phyloP scores from a whole-genome alignment of 2,113 vertebrate genomes.

The Pimephales promelas region DNA sequence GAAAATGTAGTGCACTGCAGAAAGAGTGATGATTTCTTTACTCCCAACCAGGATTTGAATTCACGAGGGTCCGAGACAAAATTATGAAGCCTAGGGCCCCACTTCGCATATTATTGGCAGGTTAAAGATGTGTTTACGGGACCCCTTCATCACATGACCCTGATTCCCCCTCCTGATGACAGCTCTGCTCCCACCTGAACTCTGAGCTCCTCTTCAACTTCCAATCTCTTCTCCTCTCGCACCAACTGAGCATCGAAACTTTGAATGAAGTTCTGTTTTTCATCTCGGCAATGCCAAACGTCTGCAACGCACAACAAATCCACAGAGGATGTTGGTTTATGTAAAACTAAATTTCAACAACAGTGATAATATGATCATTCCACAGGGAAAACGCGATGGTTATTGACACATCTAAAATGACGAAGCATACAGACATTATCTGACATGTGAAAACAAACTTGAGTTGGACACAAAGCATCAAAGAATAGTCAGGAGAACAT shows the following conservation, averaged over 20 bases:
- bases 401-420: neutral
- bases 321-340: conserved; percentile 4
- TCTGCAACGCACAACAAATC: conserved; percentile 63
- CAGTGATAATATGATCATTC: neutral
- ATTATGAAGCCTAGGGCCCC: conserved; percentile 13
- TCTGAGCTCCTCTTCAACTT: conserved; percentile 83
- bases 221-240: conserved; percentile 77
- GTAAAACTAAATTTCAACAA: neutral
- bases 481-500: conserved; percentile 4
- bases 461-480: conserved; percentile 11
- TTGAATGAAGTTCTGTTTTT: conserved; percentile 77
- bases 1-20: neutral
- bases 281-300: conserved; percentile 78
- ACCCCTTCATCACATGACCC: neutral
- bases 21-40: neutral
- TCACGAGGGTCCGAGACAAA: neutral
- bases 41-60: conserved; percentile 10
- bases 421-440: neutral
- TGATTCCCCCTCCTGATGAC: neutral
- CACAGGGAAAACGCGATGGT: neutral
- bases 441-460: conserved; percentile 10
- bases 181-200: conserved; percentile 74
- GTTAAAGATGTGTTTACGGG: neutral
- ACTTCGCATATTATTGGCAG: neutral
- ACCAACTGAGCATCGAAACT: conserved; percentile 79